Evolutionary conservation across 2,888 invertebrate species (phyloP), one percentile per base, ranked within the genome.

Genomic region (Stramonita haemastoma): DNA sequence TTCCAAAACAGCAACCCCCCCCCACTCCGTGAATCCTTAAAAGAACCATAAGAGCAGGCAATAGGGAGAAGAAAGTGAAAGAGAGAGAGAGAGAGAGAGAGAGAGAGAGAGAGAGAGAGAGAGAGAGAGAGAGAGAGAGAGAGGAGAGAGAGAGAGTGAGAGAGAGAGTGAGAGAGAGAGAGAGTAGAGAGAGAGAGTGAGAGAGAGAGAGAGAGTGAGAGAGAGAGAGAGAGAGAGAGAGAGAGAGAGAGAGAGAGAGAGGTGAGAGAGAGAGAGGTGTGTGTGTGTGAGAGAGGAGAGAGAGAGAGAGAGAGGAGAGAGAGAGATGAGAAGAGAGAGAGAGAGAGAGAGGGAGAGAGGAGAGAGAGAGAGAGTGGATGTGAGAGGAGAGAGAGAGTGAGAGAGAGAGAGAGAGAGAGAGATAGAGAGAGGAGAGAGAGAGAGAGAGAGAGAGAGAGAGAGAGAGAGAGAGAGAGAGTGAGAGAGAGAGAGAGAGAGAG

Each of bases 71-170:
- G 17, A 66, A 66, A 13, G 66, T 6, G 19, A 13, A 26, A 26
- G 66, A 66, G 13, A 26, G 66, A 13, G 66, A 13, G 66, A 66
- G 66, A 13, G 66, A 13, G 11, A 11, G 77, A n/a, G 77, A n/a
- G 77, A n/a, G 29, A 26, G 73, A 73, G 73, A 73, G 73, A 73
- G 73, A 26, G 73, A n/a, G 73, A 26, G 73, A n/a, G 73, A n/a
- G 73, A n/a, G 73, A n/a, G 73, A n/a, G n/a, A 73, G 73, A 73
- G n/a, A 73, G 73, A n/a, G 73, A 73, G n/a, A n/a, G n/a, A n/a
- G n/a, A n/a, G n/a, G n/a, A 73, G 73, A 73, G 73, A n/a, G 73
- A 73, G 26, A 73, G 73, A 73, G 6, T 22, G 73, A 73, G 73
- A 73, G 26, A 73, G 73, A 73, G n/a, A 26, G 73, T 6, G 17